Evolutionary conservation across 2,888 invertebrate genomes (phyloP), one percentile per base, ranked within the genome.

Genomic region (Drosophila mayaguana): DNA sequence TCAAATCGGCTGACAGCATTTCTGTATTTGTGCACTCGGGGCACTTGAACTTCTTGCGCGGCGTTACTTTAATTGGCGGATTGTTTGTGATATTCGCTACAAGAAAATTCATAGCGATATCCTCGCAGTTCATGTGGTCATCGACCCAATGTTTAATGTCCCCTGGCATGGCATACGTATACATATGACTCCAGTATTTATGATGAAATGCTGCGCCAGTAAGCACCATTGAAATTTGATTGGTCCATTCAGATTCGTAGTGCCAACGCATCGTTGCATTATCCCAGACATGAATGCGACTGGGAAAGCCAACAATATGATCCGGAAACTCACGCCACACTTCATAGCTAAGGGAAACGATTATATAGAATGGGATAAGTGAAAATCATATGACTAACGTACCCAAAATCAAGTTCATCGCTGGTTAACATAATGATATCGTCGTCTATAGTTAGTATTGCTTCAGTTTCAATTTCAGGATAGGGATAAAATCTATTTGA

Each of bases 321-420:
- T 98, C 98, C 2, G 98, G 97, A 93, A 98, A 98, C 94, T 99
- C 98, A 67, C 98, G 94, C 99, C 98, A 99, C 46, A 98, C 98
- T 95, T 98, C 95, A 90, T 95, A 96, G 32, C 95, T 92, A 53
- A 5, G 72, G 72, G 11, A n/a, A 43, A 38, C 7, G 6, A 20
- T 16, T 55, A 22, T 25, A 28, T 5, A 14, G 8, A 12, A 16
- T 53, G 1, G 2, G 5, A 7, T 0, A 36, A 16, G 22, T 3
- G 14, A 16, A 9, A 1, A 1, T 16, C 11, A 22, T 34, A 3
- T 16, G 1, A 14, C 0, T 11, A 94, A 95, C 95, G 94, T 94
- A 98, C 92, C 97, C 98, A 94, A 99, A 99, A 93, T 99, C 98
- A 71, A 99, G 94, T 93, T 99, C 99, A 93, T 99, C 98, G 0